Base-by-base conservation (phyloP, 2,113 vertebrate genomes). In the Papio anubis region DNA sequence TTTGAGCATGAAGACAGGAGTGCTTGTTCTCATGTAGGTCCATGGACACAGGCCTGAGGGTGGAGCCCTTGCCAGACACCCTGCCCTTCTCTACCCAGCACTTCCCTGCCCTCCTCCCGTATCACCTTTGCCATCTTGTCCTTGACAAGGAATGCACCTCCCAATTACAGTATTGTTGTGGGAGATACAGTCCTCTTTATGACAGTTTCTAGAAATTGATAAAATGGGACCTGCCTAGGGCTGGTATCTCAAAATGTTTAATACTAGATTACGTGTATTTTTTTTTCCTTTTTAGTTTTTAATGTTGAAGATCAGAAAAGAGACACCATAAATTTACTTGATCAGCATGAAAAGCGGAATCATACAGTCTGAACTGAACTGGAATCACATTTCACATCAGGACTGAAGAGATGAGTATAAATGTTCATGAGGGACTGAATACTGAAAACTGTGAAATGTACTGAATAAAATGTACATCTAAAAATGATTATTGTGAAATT, bases 271-370 rank as follows among this genome's bases (percentile, higher is more conserved):
- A 35, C 23, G 1, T 45, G 6, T 90, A 38, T 38, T 9, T 88
- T 89, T 45, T 45, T 90, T 13, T 70, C 66, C 88, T 93, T 96
- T 92, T 93, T 96, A 99, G 98, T 97, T 97, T 97, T 98, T 97
- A 98, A 98, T 16, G 82, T 55, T 93, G 98, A 98, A 92, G 92
- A 96, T 96, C 95, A 95, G 85, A 97, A 98, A 66, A 59, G 0
- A 61, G 96, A 97, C 32, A 59, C 82, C 73, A 17, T 0, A 45
- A 96, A 98, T 78, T 96, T 98, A 96, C 2, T 84, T 96, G 98
- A 98, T 23, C 92, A 90, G 2, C 79, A 0, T 73, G 97, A 96
- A 96, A 96, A 96, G 72, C 82, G 72, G 97, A 66, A 0, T 93
- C 96, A 93, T 59, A 97, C 68, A 8, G 64, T 97, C 64, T 98